Evolutionary conservation across 2,797 vertebrate genomes (phyloP), one percentile per base, ranked within the genome.

Genomic region (Gadopsis bispinosus): DNA sequence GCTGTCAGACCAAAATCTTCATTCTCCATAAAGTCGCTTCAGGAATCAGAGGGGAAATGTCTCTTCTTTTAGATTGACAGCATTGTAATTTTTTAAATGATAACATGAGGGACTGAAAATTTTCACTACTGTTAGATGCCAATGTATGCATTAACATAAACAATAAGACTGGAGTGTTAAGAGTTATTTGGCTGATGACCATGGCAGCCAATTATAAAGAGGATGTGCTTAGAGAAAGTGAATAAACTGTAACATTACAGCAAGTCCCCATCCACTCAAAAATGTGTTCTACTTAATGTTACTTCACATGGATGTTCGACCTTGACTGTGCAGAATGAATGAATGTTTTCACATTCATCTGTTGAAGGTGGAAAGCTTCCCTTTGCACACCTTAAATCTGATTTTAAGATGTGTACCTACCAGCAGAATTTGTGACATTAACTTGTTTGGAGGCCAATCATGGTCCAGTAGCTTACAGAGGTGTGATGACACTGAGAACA

Each of bases 1-100:
- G 75, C 63, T 78, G 70, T 80, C 65, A 82, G 48, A 79, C 14
- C 0, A 59, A 81, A 75, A 77, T 73, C 56, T 56, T 51, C 45
- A 50, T 56, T 53, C 29, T 64, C n/a, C 19, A 66, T 62, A 5
- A 83, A 79, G 55, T 55, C 5, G 37, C 56, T 68, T 73, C 5
- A 54, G n/a, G 4, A 83, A 72, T 72, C 7, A 29, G 19, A n/a
- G 19, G n/a, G 19, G 8, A 7, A 47, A 35, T n/a, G 33, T 31
- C 8, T 31, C 11, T 61, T 71, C 39, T 54, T 80, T 63, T n/a
- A 51, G 69, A 74, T 0, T 71, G 26, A 71, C 54, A 33, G 58
- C 10, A 11, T 31, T 72, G 59, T 41, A 37, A 37, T n/a, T 68
- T 76, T 39, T 17, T 20, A 79, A 75, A 67, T 12, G 22, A 61